Evolutionary conservation across 2,113 vertebrate species (phyloP).

Genomic region (Eudyptes chrysolophus): DNA sequence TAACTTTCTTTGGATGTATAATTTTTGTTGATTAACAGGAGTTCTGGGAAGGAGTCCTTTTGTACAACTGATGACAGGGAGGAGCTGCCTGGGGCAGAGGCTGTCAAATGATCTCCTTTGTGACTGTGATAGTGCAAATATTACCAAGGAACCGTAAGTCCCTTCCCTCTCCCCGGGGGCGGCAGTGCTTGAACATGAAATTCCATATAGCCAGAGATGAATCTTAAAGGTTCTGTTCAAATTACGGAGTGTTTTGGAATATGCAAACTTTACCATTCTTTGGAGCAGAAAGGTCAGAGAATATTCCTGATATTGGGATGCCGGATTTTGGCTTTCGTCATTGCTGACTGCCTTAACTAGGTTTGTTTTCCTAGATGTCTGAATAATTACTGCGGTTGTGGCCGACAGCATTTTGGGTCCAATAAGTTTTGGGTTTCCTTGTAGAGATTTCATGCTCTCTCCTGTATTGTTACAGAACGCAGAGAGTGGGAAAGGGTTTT

Average conservation of each 20-base stretch:
- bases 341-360: not conserved
- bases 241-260: not conserved
- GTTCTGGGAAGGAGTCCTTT: constrained; percentile 47
- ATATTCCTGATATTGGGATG: not conserved
- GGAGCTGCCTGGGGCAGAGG: constrained; percentile 31
- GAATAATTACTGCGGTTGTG: not conserved
- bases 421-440: not conserved
- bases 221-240: not conserved
- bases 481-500: not conserved
- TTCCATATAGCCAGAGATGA: not conserved
- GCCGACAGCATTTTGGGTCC: not conserved
- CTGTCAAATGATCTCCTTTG: constrained; percentile 44
- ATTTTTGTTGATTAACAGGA: constrained; percentile 67
- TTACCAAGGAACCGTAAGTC: not conserved
- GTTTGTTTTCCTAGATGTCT: not conserved
- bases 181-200: not conserved
- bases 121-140: not conserved
- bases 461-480: accelerated
- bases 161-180: not conserved
- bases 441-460: not conserved
- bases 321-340: not conserved
- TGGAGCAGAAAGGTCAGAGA: not conserved
- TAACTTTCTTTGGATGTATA: constrained; percentile 41
- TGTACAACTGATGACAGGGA: constrained; percentile 32
- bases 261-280: not conserved